A percentile compares a stretch with the other conserved stretches of the same genome.
Evolutionary conservation across 2,113 vertebrate genomes (phyloP).

Genomic region (Morone chrysops): DNA sequence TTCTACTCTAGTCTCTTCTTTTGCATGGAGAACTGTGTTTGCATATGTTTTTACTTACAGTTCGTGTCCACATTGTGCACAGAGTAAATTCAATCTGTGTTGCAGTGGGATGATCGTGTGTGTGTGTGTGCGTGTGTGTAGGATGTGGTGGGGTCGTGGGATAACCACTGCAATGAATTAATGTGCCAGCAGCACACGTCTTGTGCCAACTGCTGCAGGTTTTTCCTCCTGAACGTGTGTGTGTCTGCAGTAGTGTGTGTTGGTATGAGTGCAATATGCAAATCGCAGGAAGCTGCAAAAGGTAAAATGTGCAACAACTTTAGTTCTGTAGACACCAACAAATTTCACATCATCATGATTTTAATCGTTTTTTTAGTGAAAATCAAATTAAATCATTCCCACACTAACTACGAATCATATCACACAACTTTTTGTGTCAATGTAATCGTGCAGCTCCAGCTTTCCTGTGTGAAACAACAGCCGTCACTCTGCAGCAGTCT

Average conservation of each 20-base stretch:
- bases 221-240: neutral
- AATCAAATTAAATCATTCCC: too few relatives aligned
- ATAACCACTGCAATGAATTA: slow-evolving; percentile 18
- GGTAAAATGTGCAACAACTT: too few relatives aligned
- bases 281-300: too few relatives aligned
- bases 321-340: too few relatives aligned
- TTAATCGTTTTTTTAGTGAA: too few relatives aligned
- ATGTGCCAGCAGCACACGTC: neutral
- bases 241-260: neutral
- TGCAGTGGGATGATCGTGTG: neutral
- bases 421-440: too few relatives aligned
- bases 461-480: neutral
- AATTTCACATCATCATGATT: too few relatives aligned
- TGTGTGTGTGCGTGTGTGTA: neutral
- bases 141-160: neutral
- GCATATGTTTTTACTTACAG: neutral
- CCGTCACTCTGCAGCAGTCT: slow-evolving; percentile 12
- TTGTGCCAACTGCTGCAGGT: slow-evolving; percentile 19
- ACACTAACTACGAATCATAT: too few relatives aligned
- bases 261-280: neutral
- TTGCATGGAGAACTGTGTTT: slow-evolving; percentile 3
- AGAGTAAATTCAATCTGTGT: too few relatives aligned
- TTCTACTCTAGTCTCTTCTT: neutral
- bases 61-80: neutral
- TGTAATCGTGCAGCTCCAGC: neutral